A percentile compares a stretch with the other conserved stretches of the same genome.
These are phyloP conservation scores for Plumapathes pennacea DNA, from an alignment of 92 coral and sea anemone species.

Conservation along the genomic window DNA sequence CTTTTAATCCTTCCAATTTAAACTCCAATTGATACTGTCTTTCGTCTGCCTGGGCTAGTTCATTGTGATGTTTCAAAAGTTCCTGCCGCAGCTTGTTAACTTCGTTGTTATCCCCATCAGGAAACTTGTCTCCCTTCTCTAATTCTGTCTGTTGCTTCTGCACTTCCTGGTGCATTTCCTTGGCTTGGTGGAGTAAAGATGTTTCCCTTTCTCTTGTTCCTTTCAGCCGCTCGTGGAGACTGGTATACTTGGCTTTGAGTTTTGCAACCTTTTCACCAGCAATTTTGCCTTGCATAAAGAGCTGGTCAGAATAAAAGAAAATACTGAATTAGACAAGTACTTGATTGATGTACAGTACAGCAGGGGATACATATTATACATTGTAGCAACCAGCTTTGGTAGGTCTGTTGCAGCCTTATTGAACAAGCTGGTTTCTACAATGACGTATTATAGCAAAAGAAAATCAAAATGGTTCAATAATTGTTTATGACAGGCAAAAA, in stretches of 20 bases:
- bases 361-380: no score
- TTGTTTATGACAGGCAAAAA: no score
- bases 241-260: slow-evolving; percentile 87
- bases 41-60: slow-evolving; percentile 98
- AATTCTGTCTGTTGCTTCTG: slow-evolving; percentile 83
- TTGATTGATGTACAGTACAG: no score
- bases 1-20: slow-evolving; percentile 86
- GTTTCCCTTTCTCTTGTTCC: slow-evolving; percentile 90
- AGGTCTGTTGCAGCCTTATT: no score
- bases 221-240: slow-evolving; percentile 89
- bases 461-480: no score
- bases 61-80: slow-evolving; percentile 91
- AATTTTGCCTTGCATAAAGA: slow-evolving; percentile 87
- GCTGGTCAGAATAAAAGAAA: slow-evolving; percentile 49
- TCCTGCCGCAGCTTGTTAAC: slow-evolving; percentile 95
- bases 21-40: slow-evolving; percentile 96
- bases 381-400: no score
- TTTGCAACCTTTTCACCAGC: slow-evolving; percentile 97
- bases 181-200: slow-evolving; percentile 76
- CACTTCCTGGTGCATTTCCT: slow-evolving; percentile 96
- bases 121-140: slow-evolving; percentile 96
- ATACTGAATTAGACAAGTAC: no score
- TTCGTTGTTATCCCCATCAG: slow-evolving; percentile 92
- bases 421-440: background rate
- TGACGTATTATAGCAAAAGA: background rate